Evolutionary conservation across 1,140 invertebrate species (phyloP).

Genomic region (Coptotermes formosanus): DNA sequence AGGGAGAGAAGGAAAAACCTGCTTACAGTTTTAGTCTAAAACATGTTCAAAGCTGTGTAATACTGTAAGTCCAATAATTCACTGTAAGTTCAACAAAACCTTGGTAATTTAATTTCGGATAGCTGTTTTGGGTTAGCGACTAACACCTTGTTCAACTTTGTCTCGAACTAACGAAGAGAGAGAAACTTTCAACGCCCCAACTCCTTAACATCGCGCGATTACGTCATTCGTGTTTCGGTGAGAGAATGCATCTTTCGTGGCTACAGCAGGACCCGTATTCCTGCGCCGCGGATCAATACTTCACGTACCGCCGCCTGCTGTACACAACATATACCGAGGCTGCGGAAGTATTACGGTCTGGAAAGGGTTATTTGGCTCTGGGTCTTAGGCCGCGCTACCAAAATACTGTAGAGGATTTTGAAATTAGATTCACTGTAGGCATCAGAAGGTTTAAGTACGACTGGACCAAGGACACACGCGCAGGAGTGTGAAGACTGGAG

Average conservation of each 20-base stretch:
- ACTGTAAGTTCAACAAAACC: neutral
- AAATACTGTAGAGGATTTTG: too few species aligned
- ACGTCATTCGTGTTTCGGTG: neutral
- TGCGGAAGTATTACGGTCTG: too few species aligned
- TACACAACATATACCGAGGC: too few species aligned
- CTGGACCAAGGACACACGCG: too few species aligned
- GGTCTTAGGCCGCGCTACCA: too few species aligned
- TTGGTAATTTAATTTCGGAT: conserved; percentile 7
- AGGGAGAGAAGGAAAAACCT: too few species aligned
- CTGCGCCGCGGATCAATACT: neutral
- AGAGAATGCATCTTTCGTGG: neutral
- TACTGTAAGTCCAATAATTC: neutral
- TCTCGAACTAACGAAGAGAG: neutral
- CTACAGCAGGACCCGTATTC: neutral
- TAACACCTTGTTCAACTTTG: conserved; percentile 4
- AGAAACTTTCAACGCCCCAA: neutral
- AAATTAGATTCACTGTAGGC: too few species aligned
- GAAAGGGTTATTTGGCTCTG: too few species aligned
- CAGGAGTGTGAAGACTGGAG: too few species aligned
- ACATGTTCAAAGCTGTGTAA: neutral
- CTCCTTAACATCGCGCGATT: neutral
- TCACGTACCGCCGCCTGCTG: neutral
- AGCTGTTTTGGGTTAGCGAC: neutral
- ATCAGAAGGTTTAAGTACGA: too few species aligned
- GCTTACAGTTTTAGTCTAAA: too few species aligned